Percentiles rank a stretch among this genome's conserved stretches.
These are phyloP conservation scores for Chaetodon auriga DNA, from an alignment of 2,113 vertebrate species.

Conservation along the genomic window DNA sequence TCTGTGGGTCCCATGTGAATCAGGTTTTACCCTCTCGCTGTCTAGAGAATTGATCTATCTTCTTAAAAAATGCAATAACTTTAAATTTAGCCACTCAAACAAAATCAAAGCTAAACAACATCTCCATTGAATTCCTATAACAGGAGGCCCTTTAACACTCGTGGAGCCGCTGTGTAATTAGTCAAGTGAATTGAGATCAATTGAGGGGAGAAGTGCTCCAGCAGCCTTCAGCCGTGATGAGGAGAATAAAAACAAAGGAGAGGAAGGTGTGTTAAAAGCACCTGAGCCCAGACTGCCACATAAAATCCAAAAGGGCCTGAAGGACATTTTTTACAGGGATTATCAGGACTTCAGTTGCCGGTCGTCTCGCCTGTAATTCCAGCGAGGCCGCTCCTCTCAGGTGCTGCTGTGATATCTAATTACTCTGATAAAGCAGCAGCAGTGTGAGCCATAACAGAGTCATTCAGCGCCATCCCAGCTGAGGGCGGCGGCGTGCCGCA, in stretches of 20 bases:
- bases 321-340: slow-evolving; percentile 40
- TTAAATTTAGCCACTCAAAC: slow-evolving; percentile 1
- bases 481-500: slow-evolving; percentile 12
- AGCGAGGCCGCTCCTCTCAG: not conserved
- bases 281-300: not conserved
- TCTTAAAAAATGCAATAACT: slow-evolving; percentile 11
- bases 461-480: not conserved
- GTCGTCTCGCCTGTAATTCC: not conserved
- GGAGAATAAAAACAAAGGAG: not conserved
- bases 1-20: not conserved
- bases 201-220: not conserved
- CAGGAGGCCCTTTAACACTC: not conserved
- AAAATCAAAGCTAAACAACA: not conserved
- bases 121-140: slow-evolving; percentile 3
- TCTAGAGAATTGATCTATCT: not conserved
- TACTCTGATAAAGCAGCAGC: slow-evolving; percentile 31
- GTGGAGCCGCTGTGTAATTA: slow-evolving; percentile 21
- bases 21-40: not conserved
- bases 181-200: slow-evolving; percentile 6
- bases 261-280: not conserved
- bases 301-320: slow-evolving; percentile 38
- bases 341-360: not conserved
- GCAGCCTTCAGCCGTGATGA: not conserved
- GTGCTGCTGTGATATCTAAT: slow-evolving; percentile 42
- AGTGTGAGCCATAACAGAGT: slow-evolving; percentile 9